Percentiles rank a stretch among this genome's conserved stretches.
phyloP scores from a whole-genome alignment of 2,888 invertebrate genomes.

The Sarcophaga carnaria region DNA sequence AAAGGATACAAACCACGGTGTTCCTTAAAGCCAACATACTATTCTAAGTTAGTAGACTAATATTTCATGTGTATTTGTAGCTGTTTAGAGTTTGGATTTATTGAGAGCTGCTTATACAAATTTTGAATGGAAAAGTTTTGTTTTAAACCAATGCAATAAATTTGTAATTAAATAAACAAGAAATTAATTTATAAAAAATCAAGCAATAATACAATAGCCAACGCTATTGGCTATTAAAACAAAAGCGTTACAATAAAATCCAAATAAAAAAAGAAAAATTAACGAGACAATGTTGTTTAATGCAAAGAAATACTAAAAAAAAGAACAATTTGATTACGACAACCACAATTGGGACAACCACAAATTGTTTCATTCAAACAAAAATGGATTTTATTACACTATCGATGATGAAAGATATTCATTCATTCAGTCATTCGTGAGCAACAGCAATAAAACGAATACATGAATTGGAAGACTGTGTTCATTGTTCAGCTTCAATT shows the following conservation, averaged over 20 bases:
- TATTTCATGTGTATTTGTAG: too few species aligned
- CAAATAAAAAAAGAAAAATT: background rate
- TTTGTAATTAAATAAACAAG: too few species aligned
- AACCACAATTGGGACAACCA: background rate
- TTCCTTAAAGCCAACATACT: too few species aligned
- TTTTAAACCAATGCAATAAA: too few species aligned
- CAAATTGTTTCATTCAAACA: slow-evolving; percentile 22
- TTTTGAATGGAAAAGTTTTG: too few species aligned
- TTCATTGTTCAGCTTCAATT: slow-evolving; percentile 38
- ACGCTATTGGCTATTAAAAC: background rate
- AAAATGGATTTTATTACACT: slow-evolving; percentile 7
- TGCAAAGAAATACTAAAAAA: background rate
- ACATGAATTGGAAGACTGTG: slow-evolving; percentile 28
- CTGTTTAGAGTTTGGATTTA: too few species aligned
- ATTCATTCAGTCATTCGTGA: too few species aligned
- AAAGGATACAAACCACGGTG: too few species aligned
- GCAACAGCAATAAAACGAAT: background rate
- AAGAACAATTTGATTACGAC: slow-evolving; percentile 31
- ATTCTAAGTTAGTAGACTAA: too few species aligned
- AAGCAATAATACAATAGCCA: background rate
- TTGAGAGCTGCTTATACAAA: too few species aligned
- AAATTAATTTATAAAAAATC: background rate
- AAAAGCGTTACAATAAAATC: background rate
- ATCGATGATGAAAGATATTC: background rate
- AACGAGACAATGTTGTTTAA: too few species aligned